phyloP scores from a whole-genome alignment of 2,888 invertebrate species.

The Parnassius apollo region DNA sequence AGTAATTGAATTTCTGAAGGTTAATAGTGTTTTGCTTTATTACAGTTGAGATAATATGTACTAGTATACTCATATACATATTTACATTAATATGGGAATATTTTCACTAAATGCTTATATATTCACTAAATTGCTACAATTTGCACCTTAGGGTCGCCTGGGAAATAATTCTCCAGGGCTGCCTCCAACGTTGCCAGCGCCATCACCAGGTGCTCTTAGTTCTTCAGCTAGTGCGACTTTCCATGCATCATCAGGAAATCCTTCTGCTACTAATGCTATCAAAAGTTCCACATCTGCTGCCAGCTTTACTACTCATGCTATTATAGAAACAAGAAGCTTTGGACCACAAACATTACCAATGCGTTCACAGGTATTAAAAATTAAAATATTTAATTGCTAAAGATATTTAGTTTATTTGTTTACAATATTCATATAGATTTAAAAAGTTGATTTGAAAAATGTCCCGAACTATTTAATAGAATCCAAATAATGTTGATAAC shows the following conservation, averaged over 20 bases:
- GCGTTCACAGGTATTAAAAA: conserved; percentile 66
- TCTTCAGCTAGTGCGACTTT: conserved; percentile 85
- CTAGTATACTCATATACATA: no score
- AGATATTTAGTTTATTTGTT: no score
- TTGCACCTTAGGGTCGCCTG: conserved; percentile 58
- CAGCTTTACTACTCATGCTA: conserved; percentile 78
- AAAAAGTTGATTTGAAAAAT: no score
- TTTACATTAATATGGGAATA: background rate
- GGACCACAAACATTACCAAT: conserved; percentile 75
- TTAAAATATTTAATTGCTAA: background rate
- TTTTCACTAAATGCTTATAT: background rate
- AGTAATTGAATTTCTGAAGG: no score
- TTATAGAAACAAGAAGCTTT: conserved; percentile 72
- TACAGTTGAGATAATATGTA: no score
- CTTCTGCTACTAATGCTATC: conserved; percentile 61
- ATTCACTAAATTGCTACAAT: conserved; percentile 8
- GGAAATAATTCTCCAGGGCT: conserved; percentile 82
- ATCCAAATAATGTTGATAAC: no score
- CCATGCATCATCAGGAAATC: conserved; percentile 65
- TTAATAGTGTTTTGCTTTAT: no score
- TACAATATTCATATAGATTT: no score
- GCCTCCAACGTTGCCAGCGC: conserved; percentile 87
- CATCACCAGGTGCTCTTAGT: conserved; percentile 83
- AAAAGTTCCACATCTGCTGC: conserved; percentile 82
- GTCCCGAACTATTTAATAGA: no score